Evolutionary conservation across 1,140 invertebrate species (phyloP).

Genomic region (Bombus huntii): DNA sequence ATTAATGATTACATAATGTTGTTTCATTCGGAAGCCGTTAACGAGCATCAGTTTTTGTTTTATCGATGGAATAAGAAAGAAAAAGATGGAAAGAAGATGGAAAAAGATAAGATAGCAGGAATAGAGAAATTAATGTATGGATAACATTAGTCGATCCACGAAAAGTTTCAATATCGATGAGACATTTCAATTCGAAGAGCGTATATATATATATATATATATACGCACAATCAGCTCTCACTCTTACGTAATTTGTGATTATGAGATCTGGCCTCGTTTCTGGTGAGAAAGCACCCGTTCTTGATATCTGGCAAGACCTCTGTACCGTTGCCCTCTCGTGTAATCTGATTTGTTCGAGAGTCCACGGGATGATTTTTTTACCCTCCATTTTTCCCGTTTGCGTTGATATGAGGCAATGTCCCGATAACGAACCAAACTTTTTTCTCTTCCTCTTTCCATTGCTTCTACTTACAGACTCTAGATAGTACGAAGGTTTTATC

Average conservation of each 20-base stretch:
- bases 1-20: background rate
- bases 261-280: slow-evolving; percentile 4
- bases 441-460: background rate
- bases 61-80: too few relatives aligned
- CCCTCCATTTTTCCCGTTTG: background rate
- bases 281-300: slow-evolving; percentile 6
- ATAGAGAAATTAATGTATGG: too few relatives aligned
- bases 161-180: background rate
- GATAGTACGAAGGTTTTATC: background rate
- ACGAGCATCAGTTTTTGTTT: background rate
- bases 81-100: background rate
- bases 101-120: background rate
- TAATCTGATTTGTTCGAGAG: slow-evolving; percentile 35
- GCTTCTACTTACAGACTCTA: too few relatives aligned
- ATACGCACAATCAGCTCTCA: background rate
- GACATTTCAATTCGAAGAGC: background rate
- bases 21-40: background rate
- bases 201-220: background rate
- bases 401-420: slow-evolving; percentile 15
- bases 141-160: background rate
- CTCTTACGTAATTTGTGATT: slow-evolving; percentile 51
- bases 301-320: slow-evolving; percentile 46
- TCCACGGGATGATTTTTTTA: slow-evolving; percentile 39
- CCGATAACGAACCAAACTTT: slow-evolving; percentile 31
- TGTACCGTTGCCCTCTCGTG: slow-evolving; percentile 27